Evolutionary conservation across 2,113 vertebrate species (phyloP).

Genomic region (Toxotes chatareus): DNA sequence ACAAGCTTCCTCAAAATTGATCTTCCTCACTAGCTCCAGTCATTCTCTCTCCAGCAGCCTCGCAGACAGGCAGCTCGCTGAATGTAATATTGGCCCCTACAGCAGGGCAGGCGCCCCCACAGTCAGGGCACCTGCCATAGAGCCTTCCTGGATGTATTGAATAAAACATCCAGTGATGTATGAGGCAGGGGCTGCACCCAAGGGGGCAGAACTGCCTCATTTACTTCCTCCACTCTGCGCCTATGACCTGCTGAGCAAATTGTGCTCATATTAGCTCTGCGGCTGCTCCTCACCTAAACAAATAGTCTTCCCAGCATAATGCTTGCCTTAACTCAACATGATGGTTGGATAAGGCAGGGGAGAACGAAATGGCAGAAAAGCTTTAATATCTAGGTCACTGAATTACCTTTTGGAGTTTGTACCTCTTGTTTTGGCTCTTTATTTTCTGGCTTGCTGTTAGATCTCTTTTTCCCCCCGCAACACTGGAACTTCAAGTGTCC

Average conservation of each 20-base stretch:
- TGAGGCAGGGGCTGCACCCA: constrained; percentile 83
- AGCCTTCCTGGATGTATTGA: constrained; percentile 84
- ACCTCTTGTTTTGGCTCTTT: constrained; percentile 60
- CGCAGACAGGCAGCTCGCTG: constrained; percentile 71
- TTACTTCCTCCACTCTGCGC: constrained; percentile 83
- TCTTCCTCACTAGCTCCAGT: constrained; percentile 63
- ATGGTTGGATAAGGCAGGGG: constrained; percentile 75
- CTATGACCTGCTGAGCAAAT: constrained; percentile 86
- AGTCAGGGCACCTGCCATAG: constrained; percentile 83
- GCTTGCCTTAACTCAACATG: constrained; percentile 82
- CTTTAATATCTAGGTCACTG: constrained; percentile 85
- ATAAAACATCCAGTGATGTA: constrained; percentile 88
- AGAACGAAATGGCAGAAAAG: constrained; percentile 67
- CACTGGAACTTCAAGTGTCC: constrained; percentile 43
- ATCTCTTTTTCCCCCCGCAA: constrained; percentile 34
- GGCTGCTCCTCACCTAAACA: constrained; percentile 85
- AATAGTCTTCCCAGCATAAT: constrained; percentile 83
- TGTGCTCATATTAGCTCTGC: constrained; percentile 85
- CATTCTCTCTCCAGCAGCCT: constrained; percentile 65
- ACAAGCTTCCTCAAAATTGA: constrained; percentile 67
- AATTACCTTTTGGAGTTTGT: constrained; percentile 77
- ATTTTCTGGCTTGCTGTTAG: constrained; percentile 47
- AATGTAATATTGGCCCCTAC: constrained; percentile 80
- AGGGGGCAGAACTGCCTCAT: constrained; percentile 84
- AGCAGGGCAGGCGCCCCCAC: constrained; percentile 77